These are phyloP conservation scores for Taeniopygia guttata DNA, from an alignment of 2,797 vertebrate genomes.

Conservation along the genomic window DNA sequence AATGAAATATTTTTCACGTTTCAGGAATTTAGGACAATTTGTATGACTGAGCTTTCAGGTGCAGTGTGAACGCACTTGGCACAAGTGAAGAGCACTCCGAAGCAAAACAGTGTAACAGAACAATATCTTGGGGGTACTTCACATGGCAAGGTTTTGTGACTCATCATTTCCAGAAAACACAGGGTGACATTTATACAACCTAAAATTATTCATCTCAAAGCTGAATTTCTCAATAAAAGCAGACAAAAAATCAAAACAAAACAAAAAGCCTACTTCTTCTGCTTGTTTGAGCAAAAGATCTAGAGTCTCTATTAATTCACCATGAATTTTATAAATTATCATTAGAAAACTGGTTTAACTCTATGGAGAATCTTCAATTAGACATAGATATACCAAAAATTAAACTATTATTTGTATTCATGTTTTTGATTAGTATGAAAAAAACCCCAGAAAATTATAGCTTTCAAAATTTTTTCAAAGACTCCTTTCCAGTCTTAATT, in stretches of 20 bases:
- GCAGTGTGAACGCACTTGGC: fast-evolving
- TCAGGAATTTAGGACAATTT: background rate
- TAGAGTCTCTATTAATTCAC: background rate
- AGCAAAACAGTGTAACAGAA: background rate
- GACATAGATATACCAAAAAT: background rate
- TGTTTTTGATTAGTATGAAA: background rate
- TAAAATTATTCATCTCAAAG: background rate
- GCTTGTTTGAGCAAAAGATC: background rate
- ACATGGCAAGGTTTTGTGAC: background rate
- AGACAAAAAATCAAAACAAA: background rate
- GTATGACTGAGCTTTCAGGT: background rate
- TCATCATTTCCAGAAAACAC: background rate
- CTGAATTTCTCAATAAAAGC: background rate
- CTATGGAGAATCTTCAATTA: background rate
- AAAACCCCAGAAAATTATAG: background rate
- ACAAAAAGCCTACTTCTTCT: fast-evolving
- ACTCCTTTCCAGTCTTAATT: background rate
- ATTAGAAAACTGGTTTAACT: background rate
- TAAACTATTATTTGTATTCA: background rate
- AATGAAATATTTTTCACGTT: background rate
- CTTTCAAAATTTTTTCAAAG: background rate
- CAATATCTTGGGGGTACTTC: background rate
- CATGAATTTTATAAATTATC: background rate
- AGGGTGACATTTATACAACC: background rate
- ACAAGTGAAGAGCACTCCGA: background rate